These are phyloP conservation scores for Nasonia vitripennis DNA, from an alignment of 1,140 invertebrate species.

Conservation along the genomic window DNA sequence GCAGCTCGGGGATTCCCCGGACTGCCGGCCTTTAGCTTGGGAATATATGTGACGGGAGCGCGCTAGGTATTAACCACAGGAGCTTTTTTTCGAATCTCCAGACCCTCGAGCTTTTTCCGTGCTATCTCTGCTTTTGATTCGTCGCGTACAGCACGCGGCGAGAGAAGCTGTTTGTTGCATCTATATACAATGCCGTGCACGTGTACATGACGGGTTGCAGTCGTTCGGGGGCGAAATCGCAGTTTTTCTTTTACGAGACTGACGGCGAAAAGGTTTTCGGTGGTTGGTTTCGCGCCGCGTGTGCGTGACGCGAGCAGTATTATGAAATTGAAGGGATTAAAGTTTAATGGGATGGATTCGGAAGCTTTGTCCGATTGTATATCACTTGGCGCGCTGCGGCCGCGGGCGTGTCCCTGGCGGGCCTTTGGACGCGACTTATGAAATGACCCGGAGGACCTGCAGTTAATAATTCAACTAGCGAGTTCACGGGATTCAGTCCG, in stretches of 20 bases:
- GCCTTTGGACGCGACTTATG: background rate
- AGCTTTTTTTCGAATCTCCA: background rate
- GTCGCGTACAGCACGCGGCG: background rate
- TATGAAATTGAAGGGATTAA: background rate
- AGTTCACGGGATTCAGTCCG: background rate
- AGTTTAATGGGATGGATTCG: background rate
- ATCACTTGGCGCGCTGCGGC: background rate
- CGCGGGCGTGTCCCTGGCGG: background rate
- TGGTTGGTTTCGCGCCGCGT: background rate
- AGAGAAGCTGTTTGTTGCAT: background rate
- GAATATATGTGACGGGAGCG: slow-evolving; percentile 8
- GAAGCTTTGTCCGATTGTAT: background rate
- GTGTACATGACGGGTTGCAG: background rate
- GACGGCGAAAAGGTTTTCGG: background rate
- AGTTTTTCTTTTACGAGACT: background rate
- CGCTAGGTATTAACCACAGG: slow-evolving; percentile 6
- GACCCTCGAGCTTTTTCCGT: background rate
- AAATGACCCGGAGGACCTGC: background rate
- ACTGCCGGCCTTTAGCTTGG: background rate
- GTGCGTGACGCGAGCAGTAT: background rate
- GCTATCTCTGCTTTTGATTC: background rate
- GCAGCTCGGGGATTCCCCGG: slow-evolving; percentile 18
- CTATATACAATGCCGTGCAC: background rate
- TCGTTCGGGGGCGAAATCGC: background rate
- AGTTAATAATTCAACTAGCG: background rate